Conservation (phyloP, 2,888 invertebrate genomes). For the Andrena fulva region DNA sequence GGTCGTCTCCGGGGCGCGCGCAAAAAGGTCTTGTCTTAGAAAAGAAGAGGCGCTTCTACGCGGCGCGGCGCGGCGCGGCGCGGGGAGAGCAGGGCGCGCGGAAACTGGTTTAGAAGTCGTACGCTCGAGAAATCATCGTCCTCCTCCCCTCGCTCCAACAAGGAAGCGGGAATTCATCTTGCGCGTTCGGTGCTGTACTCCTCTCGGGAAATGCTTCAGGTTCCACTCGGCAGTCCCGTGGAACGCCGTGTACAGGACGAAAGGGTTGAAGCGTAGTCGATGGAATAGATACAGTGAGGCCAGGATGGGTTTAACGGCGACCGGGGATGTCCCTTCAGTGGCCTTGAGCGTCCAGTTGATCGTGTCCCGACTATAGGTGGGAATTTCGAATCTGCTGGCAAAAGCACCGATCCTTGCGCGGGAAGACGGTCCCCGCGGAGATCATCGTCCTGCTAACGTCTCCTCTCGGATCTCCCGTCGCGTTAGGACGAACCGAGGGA, state of each 20-base stretch:
- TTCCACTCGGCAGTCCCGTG: not conserved
- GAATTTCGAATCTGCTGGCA: constrained; percentile 39
- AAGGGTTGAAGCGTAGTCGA: not conserved
- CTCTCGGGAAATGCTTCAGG: constrained; percentile 27
- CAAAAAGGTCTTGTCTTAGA: constrained; percentile 61
- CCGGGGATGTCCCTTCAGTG: not conserved
- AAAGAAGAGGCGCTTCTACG: constrained; percentile 63
- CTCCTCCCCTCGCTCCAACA: constrained; percentile 8
- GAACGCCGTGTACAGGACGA: not conserved
- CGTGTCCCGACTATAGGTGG: not conserved
- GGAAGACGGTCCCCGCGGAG: constrained; percentile 55
- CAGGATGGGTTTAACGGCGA: not conserved
- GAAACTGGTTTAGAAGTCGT: constrained; percentile 73
- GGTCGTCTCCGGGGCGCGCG: constrained; percentile 11
- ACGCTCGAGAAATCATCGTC: constrained; percentile 55
- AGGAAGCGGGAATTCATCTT: constrained; percentile 39
- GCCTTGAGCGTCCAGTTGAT: not conserved
- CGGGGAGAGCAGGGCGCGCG: constrained; percentile 40
- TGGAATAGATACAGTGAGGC: not conserved
- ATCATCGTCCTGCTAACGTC: constrained; percentile 72
- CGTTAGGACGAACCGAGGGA: constrained; percentile 50
- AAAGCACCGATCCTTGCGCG: constrained; percentile 44
- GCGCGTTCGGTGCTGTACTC: constrained; percentile 13
- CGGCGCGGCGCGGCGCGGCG: constrained; percentile 28
- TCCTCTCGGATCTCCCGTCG: constrained; percentile 62